These are phyloP conservation scores for Agraylea sexmaculata DNA, from an alignment of 1,140 invertebrate genomes.

Conservation along the genomic window DNA sequence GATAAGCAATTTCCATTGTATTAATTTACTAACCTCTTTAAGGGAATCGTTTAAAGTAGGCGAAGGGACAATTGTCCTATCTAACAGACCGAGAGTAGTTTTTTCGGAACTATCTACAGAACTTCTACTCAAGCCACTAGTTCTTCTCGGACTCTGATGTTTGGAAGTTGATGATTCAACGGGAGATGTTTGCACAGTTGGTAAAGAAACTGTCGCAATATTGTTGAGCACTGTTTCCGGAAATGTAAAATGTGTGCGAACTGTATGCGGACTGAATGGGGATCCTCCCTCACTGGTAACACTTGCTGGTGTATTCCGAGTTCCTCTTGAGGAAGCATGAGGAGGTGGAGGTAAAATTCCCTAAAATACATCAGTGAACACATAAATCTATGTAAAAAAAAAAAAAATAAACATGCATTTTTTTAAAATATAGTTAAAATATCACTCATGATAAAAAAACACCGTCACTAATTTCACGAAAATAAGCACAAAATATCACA, in stretches of 20 bases:
- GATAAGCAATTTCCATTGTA: constrained; percentile 4
- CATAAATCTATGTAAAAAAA: constrained; percentile 4
- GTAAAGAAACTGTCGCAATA: too few species aligned
- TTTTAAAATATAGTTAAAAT: neutral
- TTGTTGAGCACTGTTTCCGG: too few species aligned
- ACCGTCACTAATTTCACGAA: constrained; percentile 1
- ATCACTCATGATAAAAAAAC: neutral
- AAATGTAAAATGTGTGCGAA: constrained; percentile 32
- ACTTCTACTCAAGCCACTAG: constrained; percentile 5
- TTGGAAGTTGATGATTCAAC: constrained; percentile 12
- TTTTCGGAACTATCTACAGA: constrained; percentile 11
- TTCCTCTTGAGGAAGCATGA: constrained; percentile 30
- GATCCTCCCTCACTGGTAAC: constrained; percentile 16
- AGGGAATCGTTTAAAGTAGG: constrained; percentile 3
- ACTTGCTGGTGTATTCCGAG: constrained; percentile 21
- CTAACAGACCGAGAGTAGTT: constrained; percentile 8
- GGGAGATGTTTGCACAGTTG: constrained; percentile 33
- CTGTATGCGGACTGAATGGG: constrained; percentile 24
- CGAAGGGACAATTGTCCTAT: constrained; percentile 3
- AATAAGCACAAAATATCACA: neutral
- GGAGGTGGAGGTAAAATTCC: constrained; percentile 53
- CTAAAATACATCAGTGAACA: constrained; percentile 25
- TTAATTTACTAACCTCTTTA: constrained; percentile 3
- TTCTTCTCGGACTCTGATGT: constrained; percentile 3
- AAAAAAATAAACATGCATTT: neutral